Base-by-base conservation (phyloP, 2,888 invertebrate species). In the Drosophila greeni region DNA sequence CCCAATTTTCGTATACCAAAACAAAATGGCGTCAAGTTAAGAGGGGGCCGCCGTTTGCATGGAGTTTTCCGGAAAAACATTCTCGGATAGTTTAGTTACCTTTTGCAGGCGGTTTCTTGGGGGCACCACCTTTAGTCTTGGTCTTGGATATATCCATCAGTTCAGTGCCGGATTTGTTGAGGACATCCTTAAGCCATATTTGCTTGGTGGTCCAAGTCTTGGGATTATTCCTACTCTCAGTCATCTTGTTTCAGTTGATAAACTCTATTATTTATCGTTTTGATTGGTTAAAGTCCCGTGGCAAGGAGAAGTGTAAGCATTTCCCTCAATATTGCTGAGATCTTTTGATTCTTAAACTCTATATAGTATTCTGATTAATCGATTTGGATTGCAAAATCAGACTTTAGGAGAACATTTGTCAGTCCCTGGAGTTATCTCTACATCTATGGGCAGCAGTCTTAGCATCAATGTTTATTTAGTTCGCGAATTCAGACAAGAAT, bases 111-210 rank as follows among this genome's bases (percentile, higher is more conserved):
- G 45, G 61, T 64, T 74, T 66, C 23, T 75, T 81, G 24, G 23
- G 1, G 6, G 74, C 31, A 23, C 14, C 31, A 23, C 14, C 53
- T 34, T 82, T 78, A 8, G 83, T 70, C 61, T 86, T 88, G 7
- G 70, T 72, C 39, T 85, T 83, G 54, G 87, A 83, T 61, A 88
- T 82, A 80, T 88, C 87, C 73, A 88, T 78, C 54, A 89, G 74
- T 70, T 88, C 88, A 26, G 87, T 88, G 51, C 88, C 86, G 16
- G 89, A 89, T 76, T 90, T 90, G 47, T 88, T 87, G 43, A 90
- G 87, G 45, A 90, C 87, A 86, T 90, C 89, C 79, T 90, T 91
- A 77, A 91, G 89, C 90, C 90, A 91, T 79, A 89, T 89, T 84
- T 90, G 90, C 82, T 89, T 89, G 74, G 88, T 69, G 18, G 72